Conservation (phyloP, 1,140 invertebrate species). For the Drosophila teissieri region DNA sequence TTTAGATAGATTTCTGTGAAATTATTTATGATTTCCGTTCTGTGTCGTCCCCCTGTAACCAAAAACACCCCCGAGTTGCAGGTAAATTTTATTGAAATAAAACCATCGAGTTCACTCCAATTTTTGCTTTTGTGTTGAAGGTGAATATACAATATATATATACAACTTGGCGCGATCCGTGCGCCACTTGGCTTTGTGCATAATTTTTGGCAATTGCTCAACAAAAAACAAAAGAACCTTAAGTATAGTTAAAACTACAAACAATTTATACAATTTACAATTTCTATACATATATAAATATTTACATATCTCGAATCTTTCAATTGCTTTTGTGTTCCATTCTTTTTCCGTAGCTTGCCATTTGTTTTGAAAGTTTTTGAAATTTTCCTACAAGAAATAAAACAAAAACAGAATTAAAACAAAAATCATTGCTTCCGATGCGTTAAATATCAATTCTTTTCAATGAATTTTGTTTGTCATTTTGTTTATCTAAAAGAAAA, state of each 20-base stretch:
- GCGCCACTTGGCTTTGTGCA: slow-evolving; percentile 68
- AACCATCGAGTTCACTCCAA: slow-evolving; percentile 35
- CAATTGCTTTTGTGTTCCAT: slow-evolving; percentile 57
- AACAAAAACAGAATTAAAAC: slow-evolving; percentile 33
- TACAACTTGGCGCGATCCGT: slow-evolving; percentile 35
- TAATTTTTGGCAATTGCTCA: slow-evolving; percentile 74
- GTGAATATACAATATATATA: slow-evolving; percentile 36
- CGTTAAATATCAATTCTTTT: slow-evolving; percentile 42
- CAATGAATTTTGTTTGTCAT: slow-evolving; percentile 76
- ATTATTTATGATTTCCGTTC: slow-evolving; percentile 59
- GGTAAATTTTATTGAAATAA: slow-evolving; percentile 40
- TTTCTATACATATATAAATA: slow-evolving; percentile 61
- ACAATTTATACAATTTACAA: slow-evolving; percentile 61
- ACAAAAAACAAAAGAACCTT: slow-evolving; percentile 29
- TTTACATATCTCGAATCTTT: slow-evolving; percentile 51
- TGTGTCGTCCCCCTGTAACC: slow-evolving; percentile 77
- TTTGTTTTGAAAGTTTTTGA: slow-evolving; percentile 65
- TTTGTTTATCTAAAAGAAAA: slow-evolving; percentile 51
- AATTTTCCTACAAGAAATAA: slow-evolving; percentile 58
- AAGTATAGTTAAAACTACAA: slow-evolving; percentile 53
- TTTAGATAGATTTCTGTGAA: slow-evolving; percentile 51
- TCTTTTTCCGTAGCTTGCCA: slow-evolving; percentile 69
- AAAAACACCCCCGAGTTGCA: slow-evolving; percentile 55
- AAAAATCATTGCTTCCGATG: slow-evolving; percentile 50
- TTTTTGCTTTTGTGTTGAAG: slow-evolving; percentile 59